phyloP scores from a whole-genome alignment of 2,888 invertebrate species.

The Leptinotarsa tumamoca region DNA sequence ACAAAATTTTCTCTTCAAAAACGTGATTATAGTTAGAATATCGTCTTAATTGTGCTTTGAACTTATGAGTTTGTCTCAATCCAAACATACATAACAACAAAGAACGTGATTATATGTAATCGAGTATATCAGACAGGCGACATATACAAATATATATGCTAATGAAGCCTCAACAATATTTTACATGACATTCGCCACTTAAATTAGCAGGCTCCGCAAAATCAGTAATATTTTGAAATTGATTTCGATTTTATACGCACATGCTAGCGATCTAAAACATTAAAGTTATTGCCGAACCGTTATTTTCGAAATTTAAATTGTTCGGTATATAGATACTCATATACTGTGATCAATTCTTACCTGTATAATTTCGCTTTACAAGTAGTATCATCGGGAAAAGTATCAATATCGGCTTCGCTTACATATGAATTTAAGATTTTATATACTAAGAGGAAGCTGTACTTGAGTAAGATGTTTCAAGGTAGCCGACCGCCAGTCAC shows the following conservation, averaged over 20 bases:
- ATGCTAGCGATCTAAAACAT: conserved; percentile 48
- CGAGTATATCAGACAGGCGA: conserved; percentile 43
- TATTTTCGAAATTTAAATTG: conserved; percentile 45
- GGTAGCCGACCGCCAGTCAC: conserved; percentile 7
- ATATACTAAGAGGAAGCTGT: conserved; percentile 36
- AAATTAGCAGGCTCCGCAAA: conserved; percentile 49
- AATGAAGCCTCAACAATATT: conserved; percentile 51
- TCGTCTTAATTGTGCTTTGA: background rate
- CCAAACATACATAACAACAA: background rate
- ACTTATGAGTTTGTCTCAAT: background rate
- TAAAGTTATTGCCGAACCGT: conserved; percentile 51
- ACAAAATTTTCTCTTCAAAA: too few relatives aligned
- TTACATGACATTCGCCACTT: conserved; percentile 52
- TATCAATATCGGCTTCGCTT: conserved; percentile 29
- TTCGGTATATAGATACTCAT: conserved; percentile 32
- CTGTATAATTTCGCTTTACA: conserved; percentile 34
- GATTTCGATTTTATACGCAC: conserved; percentile 50
- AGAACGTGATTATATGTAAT: background rate
- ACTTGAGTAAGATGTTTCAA: conserved; percentile 28
- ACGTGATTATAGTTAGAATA: too few relatives aligned
- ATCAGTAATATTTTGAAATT: conserved; percentile 47
- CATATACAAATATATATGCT: conserved; percentile 50
- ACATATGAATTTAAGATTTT: conserved; percentile 38
- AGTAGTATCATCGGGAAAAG: conserved; percentile 26
- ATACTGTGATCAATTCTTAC: conserved; percentile 33